phyloP scores from a whole-genome alignment of 2,797 vertebrate species.

The Odontamblyopus rebecca region DNA sequence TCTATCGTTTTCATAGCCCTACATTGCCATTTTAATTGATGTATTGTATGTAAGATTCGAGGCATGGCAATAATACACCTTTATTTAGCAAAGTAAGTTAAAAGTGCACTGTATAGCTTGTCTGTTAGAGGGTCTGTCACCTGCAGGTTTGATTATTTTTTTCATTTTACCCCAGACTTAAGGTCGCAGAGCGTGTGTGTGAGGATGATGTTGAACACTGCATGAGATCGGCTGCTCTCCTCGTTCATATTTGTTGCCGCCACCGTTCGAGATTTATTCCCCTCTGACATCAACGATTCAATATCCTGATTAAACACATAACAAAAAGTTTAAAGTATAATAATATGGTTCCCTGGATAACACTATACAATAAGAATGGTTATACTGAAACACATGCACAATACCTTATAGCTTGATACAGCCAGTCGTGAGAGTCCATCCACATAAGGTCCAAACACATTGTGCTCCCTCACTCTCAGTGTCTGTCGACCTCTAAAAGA shows the following conservation, averaged over 20 bases:
- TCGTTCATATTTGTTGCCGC: slow-evolving; percentile 99
- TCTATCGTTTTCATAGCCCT: no score
- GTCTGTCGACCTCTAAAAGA: slow-evolving; percentile 87
- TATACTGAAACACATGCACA: slow-evolving; percentile 11
- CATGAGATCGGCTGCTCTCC: slow-evolving; percentile 97
- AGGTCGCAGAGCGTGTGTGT: slow-evolving; percentile 92
- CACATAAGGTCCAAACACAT: slow-evolving; percentile 94
- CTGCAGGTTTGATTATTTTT: no score
- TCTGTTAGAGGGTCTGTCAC: no score
- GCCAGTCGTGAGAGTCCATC: slow-evolving; percentile 96
- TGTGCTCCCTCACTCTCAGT: slow-evolving; percentile 94
- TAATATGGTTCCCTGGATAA: neutral
- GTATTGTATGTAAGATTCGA: no score
- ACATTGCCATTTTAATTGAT: no score
- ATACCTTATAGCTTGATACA: slow-evolving; percentile 92
- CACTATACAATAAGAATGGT: neutral
- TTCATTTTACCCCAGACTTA: slow-evolving; percentile 83
- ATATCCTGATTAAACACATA: slow-evolving; percentile 82
- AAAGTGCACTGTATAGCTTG: no score
- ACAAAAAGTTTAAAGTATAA: slow-evolving; percentile 28
- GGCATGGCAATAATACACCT: no score
- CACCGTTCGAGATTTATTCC: slow-evolving; percentile 97
- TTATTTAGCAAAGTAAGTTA: no score
- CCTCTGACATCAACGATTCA: slow-evolving; percentile 97
- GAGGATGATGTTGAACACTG: slow-evolving; percentile 97